phyloP scores from a whole-genome alignment of 2,113 vertebrate genomes.

The Pseudorhombus dupliciocellatus region DNA sequence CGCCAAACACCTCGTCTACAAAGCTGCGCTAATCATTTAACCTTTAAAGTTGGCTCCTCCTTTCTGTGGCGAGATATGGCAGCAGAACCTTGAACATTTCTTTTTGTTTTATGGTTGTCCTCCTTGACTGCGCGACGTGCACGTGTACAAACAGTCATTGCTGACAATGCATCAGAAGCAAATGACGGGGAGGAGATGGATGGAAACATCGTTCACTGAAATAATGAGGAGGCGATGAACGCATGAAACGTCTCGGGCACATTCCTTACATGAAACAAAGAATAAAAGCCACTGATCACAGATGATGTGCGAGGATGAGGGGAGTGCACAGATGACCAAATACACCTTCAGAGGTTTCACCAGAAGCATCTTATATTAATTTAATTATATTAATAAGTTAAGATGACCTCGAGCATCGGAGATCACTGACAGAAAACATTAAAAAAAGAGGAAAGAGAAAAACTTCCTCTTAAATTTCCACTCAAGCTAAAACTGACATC shows the following conservation, averaged over 20 bases:
- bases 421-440: too few relatives aligned
- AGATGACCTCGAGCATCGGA: not conserved
- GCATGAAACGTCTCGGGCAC: conserved; percentile 4
- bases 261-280: not conserved
- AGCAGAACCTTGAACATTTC: not conserved
- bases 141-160: not conserved
- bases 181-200: not conserved
- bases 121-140: not conserved
- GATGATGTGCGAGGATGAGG: conserved; percentile 8
- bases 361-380: conserved; percentile 36
- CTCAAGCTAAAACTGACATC: too few relatives aligned
- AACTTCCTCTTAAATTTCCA: too few relatives aligned
- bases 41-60: conserved; percentile 17
- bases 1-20: conserved; percentile 43
- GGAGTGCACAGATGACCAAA: conserved; percentile 37
- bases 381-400: not conserved
- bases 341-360: not conserved
- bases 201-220: not conserved
- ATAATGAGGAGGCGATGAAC: not conserved
- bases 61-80: conserved; percentile 1
- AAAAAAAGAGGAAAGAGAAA: too few relatives aligned
- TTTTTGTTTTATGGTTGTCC: too few relatives aligned
- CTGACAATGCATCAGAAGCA: conserved; percentile 29
- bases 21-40: too few relatives aligned
- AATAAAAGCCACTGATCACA: conserved; percentile 24